Evolutionary conservation across 2,797 vertebrate species (phyloP).

Genomic region (Periparus ater): DNA sequence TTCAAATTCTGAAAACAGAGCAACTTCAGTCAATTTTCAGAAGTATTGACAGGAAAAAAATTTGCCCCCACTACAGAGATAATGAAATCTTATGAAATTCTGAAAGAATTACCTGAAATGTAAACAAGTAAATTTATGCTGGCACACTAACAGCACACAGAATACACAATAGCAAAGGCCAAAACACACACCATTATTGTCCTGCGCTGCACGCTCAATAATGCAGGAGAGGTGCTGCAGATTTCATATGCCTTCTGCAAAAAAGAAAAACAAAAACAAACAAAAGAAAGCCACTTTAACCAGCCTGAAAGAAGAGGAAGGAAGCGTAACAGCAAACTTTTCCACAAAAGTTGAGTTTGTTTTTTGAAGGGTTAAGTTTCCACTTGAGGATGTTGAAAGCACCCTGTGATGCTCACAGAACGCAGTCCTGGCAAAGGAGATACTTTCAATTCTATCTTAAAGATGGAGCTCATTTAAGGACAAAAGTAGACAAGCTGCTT

Average conservation of each 20-base stretch:
- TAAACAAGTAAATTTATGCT: slow-evolving; percentile 16
- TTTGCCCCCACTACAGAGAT: neutral
- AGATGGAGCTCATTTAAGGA: slow-evolving; percentile 4
- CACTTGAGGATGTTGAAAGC: neutral
- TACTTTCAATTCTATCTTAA: neutral
- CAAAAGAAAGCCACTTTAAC: slow-evolving; percentile 13
- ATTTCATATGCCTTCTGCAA: slow-evolving; percentile 49
- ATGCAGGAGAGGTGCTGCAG: slow-evolving; percentile 47
- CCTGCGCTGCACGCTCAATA: slow-evolving; percentile 57
- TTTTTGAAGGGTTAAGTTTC: neutral
- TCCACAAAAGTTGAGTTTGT: neutral
- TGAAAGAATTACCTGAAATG: slow-evolving; percentile 17
- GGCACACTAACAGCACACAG: slow-evolving; percentile 23
- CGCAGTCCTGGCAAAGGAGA: neutral
- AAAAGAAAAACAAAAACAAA: slow-evolving; percentile 26
- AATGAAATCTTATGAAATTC: neutral
- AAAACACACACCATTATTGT: slow-evolving; percentile 36
- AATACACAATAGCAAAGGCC: slow-evolving; percentile 14
- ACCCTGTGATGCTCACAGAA: neutral
- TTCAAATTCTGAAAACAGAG: neutral
- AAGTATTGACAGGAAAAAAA: neutral
- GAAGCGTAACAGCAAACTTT: slow-evolving; percentile 9
- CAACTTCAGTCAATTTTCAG: neutral
- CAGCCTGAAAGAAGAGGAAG: slow-evolving; percentile 22
- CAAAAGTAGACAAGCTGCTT: neutral